These are phyloP conservation scores for Globia sparganii DNA, from an alignment of 2,888 invertebrate species.

Conservation along the genomic window DNA sequence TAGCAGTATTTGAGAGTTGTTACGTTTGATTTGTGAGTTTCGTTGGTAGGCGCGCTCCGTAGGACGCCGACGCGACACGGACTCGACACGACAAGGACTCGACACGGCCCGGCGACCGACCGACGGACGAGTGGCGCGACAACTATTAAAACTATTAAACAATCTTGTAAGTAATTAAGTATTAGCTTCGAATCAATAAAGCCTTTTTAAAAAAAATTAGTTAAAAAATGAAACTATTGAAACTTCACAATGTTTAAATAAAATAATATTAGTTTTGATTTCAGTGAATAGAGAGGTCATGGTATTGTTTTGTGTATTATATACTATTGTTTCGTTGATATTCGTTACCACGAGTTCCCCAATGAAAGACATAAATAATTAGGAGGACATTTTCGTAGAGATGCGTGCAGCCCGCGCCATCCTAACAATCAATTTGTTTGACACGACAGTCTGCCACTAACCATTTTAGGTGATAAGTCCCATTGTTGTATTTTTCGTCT, in stretches of 20 bases:
- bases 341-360: constrained; percentile 89
- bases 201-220: constrained; percentile 89
- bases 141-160: constrained; percentile 88
- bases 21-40: constrained; percentile 87
- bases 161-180: constrained; percentile 90
- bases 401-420: constrained; percentile 59
- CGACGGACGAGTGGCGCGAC: constrained; percentile 76
- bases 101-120: constrained; percentile 56
- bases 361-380: constrained; percentile 89
- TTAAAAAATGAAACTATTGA: constrained; percentile 88
- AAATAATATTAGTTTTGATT: constrained; percentile 87
- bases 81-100: constrained; percentile 55
- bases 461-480: constrained; percentile 90
- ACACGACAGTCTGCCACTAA: constrained; percentile 90
- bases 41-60: constrained; percentile 77
- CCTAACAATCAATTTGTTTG: constrained; percentile 85
- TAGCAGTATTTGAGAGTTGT: constrained; percentile 89
- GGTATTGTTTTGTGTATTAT: constrained; percentile 87
- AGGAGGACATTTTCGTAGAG: constrained; percentile 77
- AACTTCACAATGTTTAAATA: constrained; percentile 88
- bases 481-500: constrained; percentile 91
- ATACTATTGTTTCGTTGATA: constrained; percentile 86
- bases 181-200: constrained; percentile 90
- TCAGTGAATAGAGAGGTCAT: constrained; percentile 87
- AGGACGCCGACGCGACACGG: constrained; percentile 59